Base-by-base conservation (phyloP, 2,113 vertebrate species). In the Oxyruncus cristatus region DNA sequence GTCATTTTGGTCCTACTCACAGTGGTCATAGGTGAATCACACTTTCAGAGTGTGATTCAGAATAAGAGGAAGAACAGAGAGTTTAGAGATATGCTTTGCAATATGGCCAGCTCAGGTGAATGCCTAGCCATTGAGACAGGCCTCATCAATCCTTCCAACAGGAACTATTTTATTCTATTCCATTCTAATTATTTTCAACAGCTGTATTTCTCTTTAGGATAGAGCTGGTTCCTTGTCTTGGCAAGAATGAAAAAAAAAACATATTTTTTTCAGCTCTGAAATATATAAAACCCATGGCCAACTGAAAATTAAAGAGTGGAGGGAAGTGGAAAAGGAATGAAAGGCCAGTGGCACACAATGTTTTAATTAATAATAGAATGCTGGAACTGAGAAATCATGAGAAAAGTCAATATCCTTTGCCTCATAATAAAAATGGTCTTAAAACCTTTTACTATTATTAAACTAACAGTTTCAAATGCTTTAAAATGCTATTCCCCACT, bases 291-390 rank as follows among this genome's bases (percentile, higher is more conserved):
- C 4, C 27, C 50, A 28, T 15, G 24, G 42, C 66, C 68, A 80
- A 37, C 67, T 72, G 61, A 86, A 94, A 95, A 90, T 8, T n/a
- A 71, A 89, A 89, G 75, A 52, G 63, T 52, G 85, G 46, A 85
- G 23, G 35, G 46, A 92, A 92, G 63, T 58, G 67, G 42, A 58
- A 96, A 92, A 92, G 41, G 42, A 88, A 91, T 91, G 65, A 74
- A 84, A 94, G 84, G 84, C 73, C 74, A 76, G 46, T 80, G 75
- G 47, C 68, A 93, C 93, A 96, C 67, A 85, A 74, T 80, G 78
- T 90, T 96, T 96, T 96, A 95, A 94, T 97, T 96, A 95, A 96
- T 92, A 90, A 92, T 81, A 93, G 22, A 68, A 85, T 67, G 11
- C 61, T 95, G 47, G 79, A 85, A 73, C 59, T n/a, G n/a, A 33